phyloP scores from a whole-genome alignment of 2,113 vertebrate genomes.

The Cranoglanis bouderius region DNA sequence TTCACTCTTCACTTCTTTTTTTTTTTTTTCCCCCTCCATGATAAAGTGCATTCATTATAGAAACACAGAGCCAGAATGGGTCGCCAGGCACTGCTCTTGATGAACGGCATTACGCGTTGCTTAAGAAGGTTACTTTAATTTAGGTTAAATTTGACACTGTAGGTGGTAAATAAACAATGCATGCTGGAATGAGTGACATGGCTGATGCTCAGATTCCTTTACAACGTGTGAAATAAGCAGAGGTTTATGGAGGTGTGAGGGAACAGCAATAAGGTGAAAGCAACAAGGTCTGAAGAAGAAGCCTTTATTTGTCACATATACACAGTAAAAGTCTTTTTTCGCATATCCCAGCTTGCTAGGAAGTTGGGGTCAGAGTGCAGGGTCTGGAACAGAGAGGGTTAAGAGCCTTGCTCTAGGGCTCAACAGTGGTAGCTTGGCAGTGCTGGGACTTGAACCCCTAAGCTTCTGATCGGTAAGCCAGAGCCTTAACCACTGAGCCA shows the following conservation, averaged over 20 bases:
- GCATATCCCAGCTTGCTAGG: no score
- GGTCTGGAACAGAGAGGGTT: no score
- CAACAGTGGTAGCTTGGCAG: no score
- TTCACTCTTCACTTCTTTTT: slow-evolving; percentile 74
- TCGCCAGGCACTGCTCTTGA: background rate
- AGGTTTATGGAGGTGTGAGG: background rate
- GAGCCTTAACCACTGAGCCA: no score
- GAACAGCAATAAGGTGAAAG: background rate
- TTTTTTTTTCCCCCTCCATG: slow-evolving; percentile 55
- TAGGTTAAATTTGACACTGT: background rate
- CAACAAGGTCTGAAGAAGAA: background rate
- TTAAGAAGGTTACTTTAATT: no score
- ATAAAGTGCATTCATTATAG: background rate
- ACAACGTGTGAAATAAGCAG: background rate
- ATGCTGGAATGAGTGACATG: background rate
- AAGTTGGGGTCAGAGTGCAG: no score
- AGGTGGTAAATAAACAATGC: background rate
- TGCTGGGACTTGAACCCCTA: no score
- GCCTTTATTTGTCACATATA: no score
- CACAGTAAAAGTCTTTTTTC: no score
- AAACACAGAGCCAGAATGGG: background rate
- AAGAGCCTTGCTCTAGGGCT: no score
- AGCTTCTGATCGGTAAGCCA: no score
- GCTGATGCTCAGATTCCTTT: background rate
- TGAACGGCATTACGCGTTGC: no score